Percentiles rank a stretch among this genome's conserved stretches.
Conservation (phyloP, 2,888 invertebrate species). For the Mythimna ferrago region DNA sequence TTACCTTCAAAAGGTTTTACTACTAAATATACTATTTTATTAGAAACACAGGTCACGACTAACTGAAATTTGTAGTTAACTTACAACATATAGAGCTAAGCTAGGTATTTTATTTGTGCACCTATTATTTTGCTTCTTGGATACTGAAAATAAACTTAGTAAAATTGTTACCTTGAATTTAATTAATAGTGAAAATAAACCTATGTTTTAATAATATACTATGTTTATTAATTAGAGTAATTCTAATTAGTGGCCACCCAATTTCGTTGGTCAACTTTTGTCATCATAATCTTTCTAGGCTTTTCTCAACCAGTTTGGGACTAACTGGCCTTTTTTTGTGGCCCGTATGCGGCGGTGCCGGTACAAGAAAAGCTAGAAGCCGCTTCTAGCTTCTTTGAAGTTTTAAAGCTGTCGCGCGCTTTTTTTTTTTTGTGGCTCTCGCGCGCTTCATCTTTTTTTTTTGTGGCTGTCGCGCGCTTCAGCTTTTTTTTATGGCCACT, state of each 20-base stretch:
- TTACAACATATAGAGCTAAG: conserved; percentile 25
- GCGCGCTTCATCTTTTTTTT: too few species aligned
- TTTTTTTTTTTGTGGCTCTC: too few species aligned
- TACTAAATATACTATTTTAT: conserved; percentile 54
- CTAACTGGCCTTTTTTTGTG: too few species aligned
- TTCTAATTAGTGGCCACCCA: background rate
- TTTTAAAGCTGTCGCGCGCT: too few species aligned
- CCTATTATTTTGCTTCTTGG: conserved; percentile 41
- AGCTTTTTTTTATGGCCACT: too few species aligned
- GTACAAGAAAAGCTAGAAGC: too few species aligned
- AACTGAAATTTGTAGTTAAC: conserved; percentile 58
- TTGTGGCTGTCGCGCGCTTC: too few species aligned
- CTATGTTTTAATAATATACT: conserved; percentile 7
- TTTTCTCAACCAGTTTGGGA: too few species aligned
- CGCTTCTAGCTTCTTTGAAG: too few species aligned
- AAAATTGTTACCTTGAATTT: conserved; percentile 23
- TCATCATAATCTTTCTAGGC: too few species aligned
- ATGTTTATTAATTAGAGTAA: conserved; percentile 1
- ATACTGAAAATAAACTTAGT: conserved; percentile 6
- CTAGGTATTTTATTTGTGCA: conserved; percentile 53
- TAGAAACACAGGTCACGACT: conserved; percentile 55
- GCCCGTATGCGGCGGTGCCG: too few species aligned
- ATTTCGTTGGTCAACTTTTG: background rate
- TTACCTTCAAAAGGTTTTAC: conserved; percentile 60
- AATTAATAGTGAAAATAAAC: conserved; percentile 1